Percentiles rank a stretch among this genome's conserved stretches.
Evolutionary conservation across 2,113 vertebrate species (phyloP).

Genomic region (Deroptyus accipitrinus): DNA sequence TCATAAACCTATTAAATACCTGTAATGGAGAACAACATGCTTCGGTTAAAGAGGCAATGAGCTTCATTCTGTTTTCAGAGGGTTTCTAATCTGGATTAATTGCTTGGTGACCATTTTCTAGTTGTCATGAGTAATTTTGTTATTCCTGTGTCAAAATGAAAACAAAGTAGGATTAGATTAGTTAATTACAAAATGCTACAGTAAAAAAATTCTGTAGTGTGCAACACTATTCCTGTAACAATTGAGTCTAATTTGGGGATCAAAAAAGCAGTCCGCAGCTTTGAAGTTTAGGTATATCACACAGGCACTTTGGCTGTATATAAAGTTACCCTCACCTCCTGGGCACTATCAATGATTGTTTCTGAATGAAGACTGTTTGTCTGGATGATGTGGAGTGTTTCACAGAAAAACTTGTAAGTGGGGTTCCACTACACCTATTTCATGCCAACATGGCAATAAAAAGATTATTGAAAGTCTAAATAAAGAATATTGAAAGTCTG

Average conservation of each 20-base stretch:
- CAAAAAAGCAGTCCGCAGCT: not conserved
- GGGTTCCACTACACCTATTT: not conserved
- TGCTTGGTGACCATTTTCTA: not conserved
- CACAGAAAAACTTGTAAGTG: not conserved
- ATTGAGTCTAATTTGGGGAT: not conserved
- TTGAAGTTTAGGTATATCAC: not conserved
- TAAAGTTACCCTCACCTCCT: not conserved
- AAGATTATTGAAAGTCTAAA: not conserved
- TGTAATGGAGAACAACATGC: not conserved
- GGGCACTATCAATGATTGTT: not conserved
- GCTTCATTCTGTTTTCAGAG: not conserved
- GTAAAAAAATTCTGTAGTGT: not conserved
- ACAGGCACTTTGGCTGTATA: not conserved
- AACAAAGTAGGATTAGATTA: not conserved
- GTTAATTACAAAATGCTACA: not conserved
- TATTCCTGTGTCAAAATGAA: not conserved
- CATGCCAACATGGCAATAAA: not conserved
- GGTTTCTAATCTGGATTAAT: not conserved
- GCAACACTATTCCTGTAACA: not conserved
- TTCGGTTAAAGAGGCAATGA: not conserved
- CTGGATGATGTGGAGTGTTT: not conserved
- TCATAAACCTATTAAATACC: not conserved
- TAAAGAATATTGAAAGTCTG: not conserved
- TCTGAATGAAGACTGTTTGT: not conserved
- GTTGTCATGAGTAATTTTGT: not conserved